Evolutionary conservation across 2,797 vertebrate species (phyloP).

Genomic region (Lagodon rhomboides): DNA sequence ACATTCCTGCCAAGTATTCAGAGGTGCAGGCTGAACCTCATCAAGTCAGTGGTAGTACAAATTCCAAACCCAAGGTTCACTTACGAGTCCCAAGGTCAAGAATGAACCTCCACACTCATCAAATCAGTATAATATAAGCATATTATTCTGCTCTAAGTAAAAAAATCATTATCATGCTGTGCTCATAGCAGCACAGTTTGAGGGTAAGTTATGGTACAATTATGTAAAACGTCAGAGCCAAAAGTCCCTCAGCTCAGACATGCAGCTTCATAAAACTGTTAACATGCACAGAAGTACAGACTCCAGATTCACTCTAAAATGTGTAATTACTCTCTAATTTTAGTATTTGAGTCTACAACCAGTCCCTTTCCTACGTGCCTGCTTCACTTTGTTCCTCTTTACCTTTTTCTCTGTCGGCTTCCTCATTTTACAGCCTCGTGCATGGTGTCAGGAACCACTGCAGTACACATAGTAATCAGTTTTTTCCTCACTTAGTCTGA

Average conservation of each 20-base stretch:
- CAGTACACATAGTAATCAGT: too few species aligned
- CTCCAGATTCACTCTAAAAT: slow-evolving; percentile 12
- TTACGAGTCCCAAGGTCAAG: neutral
- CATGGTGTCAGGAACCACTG: neutral
- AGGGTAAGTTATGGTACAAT: slow-evolving; percentile 29
- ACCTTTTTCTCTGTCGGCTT: too few species aligned
- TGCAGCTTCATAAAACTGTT: slow-evolving; percentile 28
- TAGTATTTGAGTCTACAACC: slow-evolving; percentile 13
- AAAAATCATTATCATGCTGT: slow-evolving; percentile 20
- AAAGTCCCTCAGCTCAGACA: slow-evolving; percentile 10
- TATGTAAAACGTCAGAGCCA: slow-evolving; percentile 25
- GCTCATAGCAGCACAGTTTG: slow-evolving; percentile 23
- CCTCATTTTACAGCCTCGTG: too few species aligned
- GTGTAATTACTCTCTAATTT: slow-evolving; percentile 21
- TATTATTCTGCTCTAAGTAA: neutral
- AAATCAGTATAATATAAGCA: slow-evolving; percentile 16
- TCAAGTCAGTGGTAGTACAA: neutral
- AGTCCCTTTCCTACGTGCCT: too few species aligned
- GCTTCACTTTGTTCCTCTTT: too few species aligned
- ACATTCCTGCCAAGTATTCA: slow-evolving; percentile 8
- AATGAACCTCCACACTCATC: neutral
- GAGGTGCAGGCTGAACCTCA: neutral
- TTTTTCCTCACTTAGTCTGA: neutral
- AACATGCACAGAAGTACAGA: slow-evolving; percentile 16
- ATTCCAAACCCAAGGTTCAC: neutral